Evolutionary conservation across 2,888 invertebrate species (phyloP).

Genomic region (Cotesia congregata): DNA sequence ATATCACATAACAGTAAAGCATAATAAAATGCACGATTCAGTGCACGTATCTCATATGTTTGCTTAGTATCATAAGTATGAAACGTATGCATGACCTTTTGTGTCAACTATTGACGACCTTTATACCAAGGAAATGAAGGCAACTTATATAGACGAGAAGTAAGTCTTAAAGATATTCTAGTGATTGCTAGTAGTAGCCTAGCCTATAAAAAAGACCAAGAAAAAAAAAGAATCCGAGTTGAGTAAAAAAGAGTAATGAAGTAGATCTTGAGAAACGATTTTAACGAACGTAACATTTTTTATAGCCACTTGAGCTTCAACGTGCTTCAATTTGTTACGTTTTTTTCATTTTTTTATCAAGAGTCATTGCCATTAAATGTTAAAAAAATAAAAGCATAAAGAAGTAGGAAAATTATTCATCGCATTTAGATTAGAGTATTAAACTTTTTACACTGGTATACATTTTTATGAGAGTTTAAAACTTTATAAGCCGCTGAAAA

Average conservation of each 20-base stretch:
- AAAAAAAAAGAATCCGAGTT: not conserved
- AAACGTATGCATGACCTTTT: not conserved
- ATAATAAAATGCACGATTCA: not conserved
- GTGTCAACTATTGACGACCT: not conserved
- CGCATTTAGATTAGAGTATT: conserved; percentile 8
- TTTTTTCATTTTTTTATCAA: not conserved
- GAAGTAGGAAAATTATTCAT: conserved; percentile 2
- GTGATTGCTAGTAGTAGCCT: not conserved
- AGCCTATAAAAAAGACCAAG: not conserved
- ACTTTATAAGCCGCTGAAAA: not conserved
- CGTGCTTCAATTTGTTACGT: not conserved
- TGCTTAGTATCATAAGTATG: not conserved
- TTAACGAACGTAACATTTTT: conserved; percentile 1
- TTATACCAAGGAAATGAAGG: not conserved
- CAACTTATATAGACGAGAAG: not conserved
- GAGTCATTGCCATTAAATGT: conserved; percentile 8
- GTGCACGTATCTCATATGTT: not conserved
- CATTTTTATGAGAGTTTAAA: conserved; percentile 6
- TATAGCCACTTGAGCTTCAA: not conserved
- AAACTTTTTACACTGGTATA: not conserved
- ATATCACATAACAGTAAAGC: not conserved
- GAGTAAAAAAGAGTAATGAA: not conserved
- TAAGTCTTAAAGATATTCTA: not conserved
- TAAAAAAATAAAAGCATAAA: conserved; percentile 27
- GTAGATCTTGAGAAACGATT: conserved; percentile 3